Base-by-base conservation (phyloP, 2,797 vertebrate species). In the Hybognathus amarus region DNA sequence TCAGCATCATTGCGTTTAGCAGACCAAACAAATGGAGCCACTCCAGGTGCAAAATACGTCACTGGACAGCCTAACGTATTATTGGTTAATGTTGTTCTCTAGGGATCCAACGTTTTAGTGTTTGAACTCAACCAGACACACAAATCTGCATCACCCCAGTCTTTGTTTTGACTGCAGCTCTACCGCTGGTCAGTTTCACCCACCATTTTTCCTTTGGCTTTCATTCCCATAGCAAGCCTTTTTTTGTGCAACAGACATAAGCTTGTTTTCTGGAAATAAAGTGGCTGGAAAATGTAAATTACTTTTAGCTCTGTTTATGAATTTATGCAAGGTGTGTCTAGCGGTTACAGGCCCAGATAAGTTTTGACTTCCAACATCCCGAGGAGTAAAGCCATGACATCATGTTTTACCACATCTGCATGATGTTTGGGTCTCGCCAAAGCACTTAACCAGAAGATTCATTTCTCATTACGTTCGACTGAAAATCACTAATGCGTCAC, bases 121-220 rank as follows among this genome's bases (percentile, higher is more conserved):
- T 79, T 80, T 45, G 74, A 59, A 70, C 59, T n/a, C 42, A 74
- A 86, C 83, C 40, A 52, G 75, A 80, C 84, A 86, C 87, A 85
- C 69, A 82, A 88, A 90, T 86, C 87, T 89, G 87, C 52, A 83
- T 87, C 90, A 86, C 87, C 78, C 91, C 87, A 88, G 73, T 79
- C 78, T 85, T 82, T 89, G 90, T 91, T 91, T 90, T 91, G 89
- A 91, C 90, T 92, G 79, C 81, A 82, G 80, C 80, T 86, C 56
- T 79, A 83, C 81, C 74, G 63, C 87, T 90, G 89, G 88, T 89
- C 73, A 66, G 18, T 47, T 89, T 91, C 77, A 86, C 82, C 33
- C 82, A 84, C 33, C 5, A 70, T 86, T 73, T 82, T 68, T 87
- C 74, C 77, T 22, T 85, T 90, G 89, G 80, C 79, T 3, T 33